phyloP scores from a whole-genome alignment of 2,888 invertebrate species.

The Arrhopalites spinosus region DNA sequence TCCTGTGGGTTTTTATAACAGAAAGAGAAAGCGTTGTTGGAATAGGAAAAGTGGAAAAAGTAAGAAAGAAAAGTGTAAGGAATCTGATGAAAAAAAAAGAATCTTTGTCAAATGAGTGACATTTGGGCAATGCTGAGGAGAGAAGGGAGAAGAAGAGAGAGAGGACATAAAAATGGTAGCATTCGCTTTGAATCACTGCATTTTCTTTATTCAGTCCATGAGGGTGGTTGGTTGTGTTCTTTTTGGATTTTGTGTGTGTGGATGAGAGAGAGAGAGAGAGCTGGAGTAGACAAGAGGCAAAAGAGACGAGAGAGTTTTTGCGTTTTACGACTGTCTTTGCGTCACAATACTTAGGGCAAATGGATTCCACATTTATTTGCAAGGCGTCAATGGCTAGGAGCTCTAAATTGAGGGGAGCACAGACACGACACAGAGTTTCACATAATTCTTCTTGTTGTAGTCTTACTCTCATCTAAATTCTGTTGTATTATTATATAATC shows the following conservation, averaged over 20 bases:
- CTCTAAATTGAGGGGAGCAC: slow-evolving; percentile 5
- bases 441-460: too few species aligned
- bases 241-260: neutral
- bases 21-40: neutral
- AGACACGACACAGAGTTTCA: too few species aligned
- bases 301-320: neutral
- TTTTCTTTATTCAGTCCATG: slow-evolving; percentile 38
- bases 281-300: neutral
- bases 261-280: neutral
- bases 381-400: slow-evolving; percentile 40
- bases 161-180: slow-evolving; percentile 40
- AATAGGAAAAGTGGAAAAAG: slow-evolving; percentile 14
- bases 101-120: slow-evolving; percentile 39
- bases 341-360: slow-evolving; percentile 36
- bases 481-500: slow-evolving; percentile 1
- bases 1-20: neutral
- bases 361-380: slow-evolving; percentile 44
- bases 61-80: neutral
- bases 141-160: slow-evolving; percentile 6
- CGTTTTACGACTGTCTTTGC: slow-evolving; percentile 40
- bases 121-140: slow-evolving; percentile 38
- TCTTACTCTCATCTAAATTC: slow-evolving; percentile 5
- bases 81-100: slow-evolving; percentile 29
- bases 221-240: slow-evolving; percentile 6
- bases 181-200: slow-evolving; percentile 40